Evolutionary conservation across 2,113 vertebrate genomes (phyloP).

Genomic region (Misgurnus anguillicaudatus): DNA sequence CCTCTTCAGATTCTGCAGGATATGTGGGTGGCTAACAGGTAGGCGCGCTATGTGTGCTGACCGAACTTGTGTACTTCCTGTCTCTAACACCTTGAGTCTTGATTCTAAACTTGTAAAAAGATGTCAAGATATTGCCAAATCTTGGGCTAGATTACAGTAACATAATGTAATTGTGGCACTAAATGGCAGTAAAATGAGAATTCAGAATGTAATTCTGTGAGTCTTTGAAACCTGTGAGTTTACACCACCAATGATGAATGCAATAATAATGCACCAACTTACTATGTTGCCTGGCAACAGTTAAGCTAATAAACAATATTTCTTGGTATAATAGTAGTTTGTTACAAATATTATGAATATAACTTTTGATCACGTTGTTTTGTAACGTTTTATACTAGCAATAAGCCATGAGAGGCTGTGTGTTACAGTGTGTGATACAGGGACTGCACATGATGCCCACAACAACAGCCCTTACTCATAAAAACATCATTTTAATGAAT

Average conservation of each 20-base stretch:
- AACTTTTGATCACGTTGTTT: not conserved
- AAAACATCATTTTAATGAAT: too few relatives aligned
- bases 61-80: too few relatives aligned
- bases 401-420: too few relatives aligned
- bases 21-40: not conserved
- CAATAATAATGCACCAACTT: not conserved
- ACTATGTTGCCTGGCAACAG: too few relatives aligned
- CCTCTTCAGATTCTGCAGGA: not conserved
- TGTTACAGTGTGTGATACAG: too few relatives aligned
- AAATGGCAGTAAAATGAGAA: too few relatives aligned
- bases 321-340: not conserved
- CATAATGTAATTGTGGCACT: not conserved
- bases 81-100: too few relatives aligned
- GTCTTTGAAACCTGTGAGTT: too few relatives aligned
- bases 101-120: too few relatives aligned
- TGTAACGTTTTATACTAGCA: not conserved
- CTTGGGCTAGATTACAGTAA: not conserved
- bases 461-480: too few relatives aligned
- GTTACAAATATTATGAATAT: not conserved
- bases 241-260: not conserved
- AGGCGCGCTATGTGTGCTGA: too few relatives aligned
- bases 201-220: not conserved
- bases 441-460: too few relatives aligned
- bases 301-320: not conserved
- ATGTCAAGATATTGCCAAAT: not conserved